phyloP scores from a whole-genome alignment of 2,797 vertebrate genomes.

The Rhadinocentrus ornatus region DNA sequence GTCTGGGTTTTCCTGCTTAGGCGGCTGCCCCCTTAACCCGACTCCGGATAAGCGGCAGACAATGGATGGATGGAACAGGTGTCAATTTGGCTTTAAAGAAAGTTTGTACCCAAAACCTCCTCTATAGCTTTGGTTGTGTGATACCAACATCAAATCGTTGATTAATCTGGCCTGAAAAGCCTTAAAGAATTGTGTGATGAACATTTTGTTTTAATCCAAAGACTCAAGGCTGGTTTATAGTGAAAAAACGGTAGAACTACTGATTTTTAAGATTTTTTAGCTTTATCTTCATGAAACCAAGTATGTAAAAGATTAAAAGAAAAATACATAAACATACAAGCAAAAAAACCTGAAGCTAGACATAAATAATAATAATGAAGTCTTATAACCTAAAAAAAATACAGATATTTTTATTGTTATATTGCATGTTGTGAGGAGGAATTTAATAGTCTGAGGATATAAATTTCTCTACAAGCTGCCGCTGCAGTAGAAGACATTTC shows the following conservation, averaged over 20 bases:
- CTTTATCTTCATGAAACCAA: background rate
- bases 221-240: background rate
- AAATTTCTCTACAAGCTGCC: too few relatives aligned
- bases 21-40: too few relatives aligned
- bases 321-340: too few relatives aligned
- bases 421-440: background rate
- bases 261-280: background rate
- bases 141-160: slow-evolving; percentile 6
- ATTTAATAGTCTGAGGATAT: background rate
- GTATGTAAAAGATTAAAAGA: too few relatives aligned
- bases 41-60: too few relatives aligned
- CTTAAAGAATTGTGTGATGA: background rate
- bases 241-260: background rate
- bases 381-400: background rate
- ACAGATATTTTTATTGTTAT: background rate
- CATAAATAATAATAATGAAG: too few relatives aligned
- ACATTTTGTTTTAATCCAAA: background rate
- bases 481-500: background rate
- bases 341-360: too few relatives aligned
- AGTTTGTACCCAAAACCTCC: too few relatives aligned
- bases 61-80: too few relatives aligned
- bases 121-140: too few relatives aligned
- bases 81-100: too few relatives aligned
- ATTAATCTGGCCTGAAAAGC: slow-evolving; percentile 34
- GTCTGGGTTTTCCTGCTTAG: too few relatives aligned